Evolutionary conservation across 2,888 invertebrate genomes (phyloP), one percentile per base, ranked within the genome.

Genomic region (Aplocera efformata): DNA sequence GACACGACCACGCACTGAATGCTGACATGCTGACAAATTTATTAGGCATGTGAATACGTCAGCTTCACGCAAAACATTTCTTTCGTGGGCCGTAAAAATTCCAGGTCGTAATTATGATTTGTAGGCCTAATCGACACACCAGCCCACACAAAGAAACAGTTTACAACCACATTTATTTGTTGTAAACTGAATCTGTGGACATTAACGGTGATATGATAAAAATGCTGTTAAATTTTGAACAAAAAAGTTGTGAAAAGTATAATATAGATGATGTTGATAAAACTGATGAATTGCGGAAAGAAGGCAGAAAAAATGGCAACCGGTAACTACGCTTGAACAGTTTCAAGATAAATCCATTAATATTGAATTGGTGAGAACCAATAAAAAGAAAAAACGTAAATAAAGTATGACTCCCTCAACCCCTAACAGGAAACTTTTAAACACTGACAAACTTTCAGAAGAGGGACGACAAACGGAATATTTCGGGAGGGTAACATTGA

Each of bases 21-120:
- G 25, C 52, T 59, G 58, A 63, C 58, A 41, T 35, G 25, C 52
- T 59, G 58, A 63, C 58, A 64, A 59, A 66, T 70, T 67, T 69
- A 70, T 64, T 62, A 57, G 59, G 54, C 53, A 46, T 60, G 48
- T 46, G 46, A 61, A 60, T 49, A 48, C 62, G 56, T 50, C 33
- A 44, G 37, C 21, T 47, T 47, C 60, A 68, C 62, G 63, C 60
- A 35, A 63, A 64, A 60, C 44, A 50, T 52, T 56, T 46, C 43
- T 48, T 58, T 49, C 36, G 34, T 27, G 37, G 41, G 50, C 50
- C 50, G 47, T 58, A 54, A 32, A 50, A 32, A 51, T 49, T 37
- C 40, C 42, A 8, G 10, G 17, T 23, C 9, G 36, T 49, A 47
- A 55, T 46, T 46, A 50, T 48, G 36, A 48, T 47, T 48, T 48